Evolutionary conservation across 2,888 invertebrate genomes (phyloP), one percentile per base, ranked within the genome.

Genomic region (Zaprionus obscuricornis): DNA sequence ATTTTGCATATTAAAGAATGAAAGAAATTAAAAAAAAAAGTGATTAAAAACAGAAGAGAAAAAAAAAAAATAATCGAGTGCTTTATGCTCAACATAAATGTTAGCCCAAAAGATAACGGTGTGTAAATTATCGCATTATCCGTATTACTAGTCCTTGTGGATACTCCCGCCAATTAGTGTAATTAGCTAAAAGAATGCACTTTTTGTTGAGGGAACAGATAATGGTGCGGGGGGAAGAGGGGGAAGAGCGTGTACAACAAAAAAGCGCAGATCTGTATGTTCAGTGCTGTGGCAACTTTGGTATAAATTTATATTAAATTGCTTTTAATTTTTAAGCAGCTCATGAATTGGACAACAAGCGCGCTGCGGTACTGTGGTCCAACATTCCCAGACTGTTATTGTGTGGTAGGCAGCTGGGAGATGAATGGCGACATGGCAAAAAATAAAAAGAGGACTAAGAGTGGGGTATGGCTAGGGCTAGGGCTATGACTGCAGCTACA

Each of bases 41-140:
- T n/a, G n/a, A n/a, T n/a, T n/a, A n/a, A n/a, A n/a, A n/a, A n/a
- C n/a, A n/a, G n/a, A n/a, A n/a, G n/a, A n/a, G n/a, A n/a, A n/a
- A n/a, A n/a, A n/a, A n/a, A n/a, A n/a, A n/a, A n/a, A n/a, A n/a
- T n/a, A n/a, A n/a, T n/a, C n/a, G n/a, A n/a, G n/a, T n/a, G n/a
- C n/a, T n/a, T n/a, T n/a, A 27, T 27, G 2, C 8, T 8, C 27
- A 8, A 8, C 6, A 27, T 27, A 2, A 27, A 27, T 3, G 27
- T 18, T 42, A 49, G 36, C 62, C 36, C 45, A 58, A 56, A 60
- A 63, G 57, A 66, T 66, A 39, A 34, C 52, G 24, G 20, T 18
- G 16, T 46, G 71, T 68, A 71, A 74, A 77, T 76, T 63, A 76
- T 63, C 46, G 59, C 71, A 81, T 77, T 62, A 72, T n/a, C n/a